These are phyloP conservation scores for Drosophila navojoa DNA, from an alignment of 1,140 invertebrate species.

Conservation along the genomic window DNA sequence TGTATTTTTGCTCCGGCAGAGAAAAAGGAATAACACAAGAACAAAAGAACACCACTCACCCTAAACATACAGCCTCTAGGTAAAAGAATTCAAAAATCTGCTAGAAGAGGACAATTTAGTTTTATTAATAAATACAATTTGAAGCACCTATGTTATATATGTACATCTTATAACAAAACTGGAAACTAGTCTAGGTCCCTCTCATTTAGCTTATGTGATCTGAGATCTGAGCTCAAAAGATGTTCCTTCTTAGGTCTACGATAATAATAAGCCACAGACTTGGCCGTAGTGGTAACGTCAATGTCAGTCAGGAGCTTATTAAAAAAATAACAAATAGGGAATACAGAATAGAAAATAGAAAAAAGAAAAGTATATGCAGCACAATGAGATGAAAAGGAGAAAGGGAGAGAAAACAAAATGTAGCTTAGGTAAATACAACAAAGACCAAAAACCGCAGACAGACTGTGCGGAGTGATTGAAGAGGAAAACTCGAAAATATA, in stretches of 20 bases:
- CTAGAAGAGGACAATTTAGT: no score
- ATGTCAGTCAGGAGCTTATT: slow-evolving; percentile 18
- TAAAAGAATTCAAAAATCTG: no score
- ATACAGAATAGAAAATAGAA: not conserved
- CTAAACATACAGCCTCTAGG: no score
- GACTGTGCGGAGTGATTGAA: not conserved
- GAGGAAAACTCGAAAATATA: slow-evolving; percentile 34
- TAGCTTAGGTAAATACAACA: slow-evolving; percentile 61
- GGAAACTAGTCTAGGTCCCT: no score
- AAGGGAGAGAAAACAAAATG: slow-evolving; percentile 33
- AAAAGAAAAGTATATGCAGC: slow-evolving; percentile 7
- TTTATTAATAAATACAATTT: no score
- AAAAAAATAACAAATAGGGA: not conserved
- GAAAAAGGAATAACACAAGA: no score
- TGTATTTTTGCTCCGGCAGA: not conserved
- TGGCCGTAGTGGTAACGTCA: slow-evolving; percentile 24
- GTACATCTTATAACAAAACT: no score
- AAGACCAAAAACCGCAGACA: slow-evolving; percentile 4
- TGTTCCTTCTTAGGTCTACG: not conserved
- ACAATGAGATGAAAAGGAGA: slow-evolving; percentile 18
- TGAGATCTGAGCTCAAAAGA: not conserved
- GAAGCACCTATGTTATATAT: no score
- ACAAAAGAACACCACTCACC: no score
- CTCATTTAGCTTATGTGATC: no score
- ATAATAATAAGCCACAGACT: slow-evolving; percentile 28